Percentiles rank a stretch among this genome's conserved stretches.
These are phyloP conservation scores for Conchocele bisecta DNA, from an alignment of 2,888 invertebrate species.

Conservation along the genomic window DNA sequence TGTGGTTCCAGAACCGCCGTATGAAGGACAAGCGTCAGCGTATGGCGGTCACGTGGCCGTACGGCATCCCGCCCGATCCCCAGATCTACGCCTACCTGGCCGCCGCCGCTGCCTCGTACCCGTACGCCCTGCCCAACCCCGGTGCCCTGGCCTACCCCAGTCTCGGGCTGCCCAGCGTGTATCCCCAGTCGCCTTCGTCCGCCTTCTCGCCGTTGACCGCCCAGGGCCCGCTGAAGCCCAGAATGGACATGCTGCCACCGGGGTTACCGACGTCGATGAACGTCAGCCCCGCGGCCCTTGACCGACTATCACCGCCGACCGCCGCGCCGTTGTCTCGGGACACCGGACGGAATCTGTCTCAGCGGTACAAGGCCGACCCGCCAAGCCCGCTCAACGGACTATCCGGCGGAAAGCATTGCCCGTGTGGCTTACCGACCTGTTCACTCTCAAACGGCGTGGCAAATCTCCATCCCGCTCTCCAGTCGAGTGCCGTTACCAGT, in stretches of 20 bases:
- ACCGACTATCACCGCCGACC: constrained; percentile 45
- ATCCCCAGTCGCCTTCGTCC: constrained; percentile 52
- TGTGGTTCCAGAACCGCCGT: constrained; percentile 98
- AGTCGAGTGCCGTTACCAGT: constrained; percentile 31
- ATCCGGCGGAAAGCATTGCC: constrained; percentile 48
- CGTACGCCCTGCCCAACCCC: constrained; percentile 65
- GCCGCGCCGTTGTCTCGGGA: constrained; percentile 26
- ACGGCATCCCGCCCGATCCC: constrained; percentile 89
- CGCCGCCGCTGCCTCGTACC: constrained; percentile 87
- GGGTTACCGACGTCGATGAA: constrained; percentile 22
- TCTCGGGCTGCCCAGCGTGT: constrained; percentile 51
- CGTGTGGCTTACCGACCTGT: constrained; percentile 56
- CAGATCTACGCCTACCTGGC: constrained; percentile 94
- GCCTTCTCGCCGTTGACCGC: constrained; percentile 61
- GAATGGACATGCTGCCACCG: constrained; percentile 51
- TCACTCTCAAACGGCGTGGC: constrained; percentile 17
- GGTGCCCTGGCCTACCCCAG: constrained; percentile 58
- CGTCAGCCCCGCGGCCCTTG: constrained; percentile 31
- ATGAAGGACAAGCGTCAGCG: constrained; percentile 99
- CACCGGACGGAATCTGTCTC: constrained; percentile 43
- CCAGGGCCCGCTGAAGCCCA: constrained; percentile 51
- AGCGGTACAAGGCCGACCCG: constrained; percentile 42
- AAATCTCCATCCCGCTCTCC: constrained; percentile 47
- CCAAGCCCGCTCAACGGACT: constrained; percentile 31
- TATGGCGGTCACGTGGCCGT: constrained; percentile 97